Evolutionary conservation across 2,888 invertebrate species (phyloP).

Genomic region (Odontothrips loti): DNA sequence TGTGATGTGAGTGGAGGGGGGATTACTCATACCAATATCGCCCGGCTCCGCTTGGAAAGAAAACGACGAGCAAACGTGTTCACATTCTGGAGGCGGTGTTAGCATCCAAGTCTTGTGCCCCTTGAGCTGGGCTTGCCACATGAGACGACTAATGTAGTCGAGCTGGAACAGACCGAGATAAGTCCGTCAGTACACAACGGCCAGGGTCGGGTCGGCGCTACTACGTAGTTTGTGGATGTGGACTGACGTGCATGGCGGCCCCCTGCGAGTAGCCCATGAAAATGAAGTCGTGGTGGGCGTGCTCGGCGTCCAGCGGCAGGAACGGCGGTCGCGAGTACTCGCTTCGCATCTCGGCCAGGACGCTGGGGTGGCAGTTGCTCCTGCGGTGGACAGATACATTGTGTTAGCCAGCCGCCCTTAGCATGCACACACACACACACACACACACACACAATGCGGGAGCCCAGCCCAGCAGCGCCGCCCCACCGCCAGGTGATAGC

Average conservation of each 20-base stretch:
- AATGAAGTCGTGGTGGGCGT: conserved; percentile 82
- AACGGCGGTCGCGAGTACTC: conserved; percentile 80
- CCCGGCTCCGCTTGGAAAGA: conserved; percentile 77
- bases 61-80: conserved; percentile 66
- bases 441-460: too few species aligned
- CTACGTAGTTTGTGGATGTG: too few species aligned
- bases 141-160: conserved; percentile 83
- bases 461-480: too few species aligned
- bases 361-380: conserved; percentile 83
- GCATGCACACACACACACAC: too few species aligned
- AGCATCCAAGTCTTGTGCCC: conserved; percentile 83
- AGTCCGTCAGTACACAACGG: neutral
- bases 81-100: conserved; percentile 83
- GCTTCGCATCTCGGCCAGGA: conserved; percentile 65
- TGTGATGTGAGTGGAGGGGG: conserved; percentile 27
- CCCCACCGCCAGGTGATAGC: too few species aligned
- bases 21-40: conserved; percentile 70
- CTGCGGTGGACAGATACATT: conserved; percentile 47
- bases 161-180: conserved; percentile 55
- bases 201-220: too few species aligned
- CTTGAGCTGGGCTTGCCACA: conserved; percentile 89
- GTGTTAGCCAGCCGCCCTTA: too few species aligned
- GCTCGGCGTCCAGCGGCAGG: conserved; percentile 82
- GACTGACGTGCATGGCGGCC: conserved; percentile 83
- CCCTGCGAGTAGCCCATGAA: conserved; percentile 89